phyloP scores from a whole-genome alignment of 2,888 invertebrate species.

The Habroteleia sp. region DNA sequence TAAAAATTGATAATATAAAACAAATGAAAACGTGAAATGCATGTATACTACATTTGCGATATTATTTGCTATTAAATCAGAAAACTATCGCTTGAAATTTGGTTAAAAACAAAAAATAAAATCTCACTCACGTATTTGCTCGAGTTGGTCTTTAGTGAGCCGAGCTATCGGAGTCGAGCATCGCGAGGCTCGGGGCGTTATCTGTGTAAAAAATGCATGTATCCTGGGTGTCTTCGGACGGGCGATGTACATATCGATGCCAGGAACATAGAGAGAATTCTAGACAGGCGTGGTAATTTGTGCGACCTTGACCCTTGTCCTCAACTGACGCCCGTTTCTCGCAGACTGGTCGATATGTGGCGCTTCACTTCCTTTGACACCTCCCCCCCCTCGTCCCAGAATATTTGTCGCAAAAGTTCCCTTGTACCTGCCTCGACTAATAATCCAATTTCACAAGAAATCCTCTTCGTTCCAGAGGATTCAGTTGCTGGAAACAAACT shows the following conservation, averaged over 20 bases:
- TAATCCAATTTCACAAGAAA: not conserved
- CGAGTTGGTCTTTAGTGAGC: conserved; percentile 4
- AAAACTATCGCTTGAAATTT: no score
- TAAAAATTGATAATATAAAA: no score
- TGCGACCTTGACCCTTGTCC: conserved; percentile 80
- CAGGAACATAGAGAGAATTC: conserved; percentile 46
- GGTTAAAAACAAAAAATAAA: no score
- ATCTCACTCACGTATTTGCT: conserved; percentile 2
- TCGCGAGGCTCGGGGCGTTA: conserved; percentile 20
- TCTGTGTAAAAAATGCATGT: conserved; percentile 34
- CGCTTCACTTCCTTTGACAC: conserved; percentile 57
- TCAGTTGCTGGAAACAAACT: no score
- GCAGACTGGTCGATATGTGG: conserved; percentile 78
- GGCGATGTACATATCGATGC: conserved; percentile 25
- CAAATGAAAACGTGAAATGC: no score
- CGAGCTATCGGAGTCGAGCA: conserved; percentile 16
- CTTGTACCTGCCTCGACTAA: not conserved
- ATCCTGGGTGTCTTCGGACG: conserved; percentile 25
- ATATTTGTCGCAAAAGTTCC: conserved; percentile 35
- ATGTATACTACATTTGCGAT: no score
- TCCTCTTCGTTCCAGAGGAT: not conserved
- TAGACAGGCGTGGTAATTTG: conserved; percentile 72
- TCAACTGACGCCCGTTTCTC: conserved; percentile 73
- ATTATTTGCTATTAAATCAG: no score
- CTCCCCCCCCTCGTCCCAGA: conserved; percentile 48